Conservation (phyloP, 2,797 vertebrate species). For the Sebastes aleutianus region DNA sequence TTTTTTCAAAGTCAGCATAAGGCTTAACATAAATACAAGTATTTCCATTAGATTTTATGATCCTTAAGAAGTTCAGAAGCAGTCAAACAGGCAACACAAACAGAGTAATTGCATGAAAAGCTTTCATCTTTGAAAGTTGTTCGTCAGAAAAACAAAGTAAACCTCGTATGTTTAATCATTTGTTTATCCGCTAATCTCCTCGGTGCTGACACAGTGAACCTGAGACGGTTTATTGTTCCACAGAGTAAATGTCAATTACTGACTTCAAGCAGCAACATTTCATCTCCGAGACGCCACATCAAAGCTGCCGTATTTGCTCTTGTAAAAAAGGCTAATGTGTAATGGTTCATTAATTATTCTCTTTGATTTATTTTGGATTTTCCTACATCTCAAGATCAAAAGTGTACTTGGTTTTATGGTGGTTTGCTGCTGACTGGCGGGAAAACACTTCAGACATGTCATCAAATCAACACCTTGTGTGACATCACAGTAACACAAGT, state of each 20-base stretch:
- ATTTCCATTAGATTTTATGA: background rate
- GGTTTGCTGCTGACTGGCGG: constrained; percentile 59
- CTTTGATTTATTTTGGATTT: constrained; percentile 66
- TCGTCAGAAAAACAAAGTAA: constrained; percentile 3
- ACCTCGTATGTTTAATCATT: constrained; percentile 1
- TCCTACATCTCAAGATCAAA: constrained; percentile 67
- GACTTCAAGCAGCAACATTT: constrained; percentile 65
- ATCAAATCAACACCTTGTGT: background rate
- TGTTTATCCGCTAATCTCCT: constrained; percentile 19
- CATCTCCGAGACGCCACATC: constrained; percentile 53
- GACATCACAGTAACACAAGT: background rate
- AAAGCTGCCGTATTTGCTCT: constrained; percentile 54
- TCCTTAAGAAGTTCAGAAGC: background rate
- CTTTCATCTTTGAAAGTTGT: constrained; percentile 18
- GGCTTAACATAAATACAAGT: background rate
- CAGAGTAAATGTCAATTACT: constrained; percentile 55
- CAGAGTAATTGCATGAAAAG: background rate
- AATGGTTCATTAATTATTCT: constrained; percentile 77
- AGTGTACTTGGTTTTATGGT: constrained; percentile 35
- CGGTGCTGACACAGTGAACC: constrained; percentile 13
- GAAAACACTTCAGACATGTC: constrained; percentile 29
- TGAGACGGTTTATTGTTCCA: constrained; percentile 19
- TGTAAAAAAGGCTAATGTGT: constrained; percentile 58
- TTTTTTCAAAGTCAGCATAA: background rate
- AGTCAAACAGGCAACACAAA: constrained; percentile 4